Evolutionary conservation across 2,113 vertebrate genomes (phyloP).

Genomic region (Antechinus flavipes): DNA sequence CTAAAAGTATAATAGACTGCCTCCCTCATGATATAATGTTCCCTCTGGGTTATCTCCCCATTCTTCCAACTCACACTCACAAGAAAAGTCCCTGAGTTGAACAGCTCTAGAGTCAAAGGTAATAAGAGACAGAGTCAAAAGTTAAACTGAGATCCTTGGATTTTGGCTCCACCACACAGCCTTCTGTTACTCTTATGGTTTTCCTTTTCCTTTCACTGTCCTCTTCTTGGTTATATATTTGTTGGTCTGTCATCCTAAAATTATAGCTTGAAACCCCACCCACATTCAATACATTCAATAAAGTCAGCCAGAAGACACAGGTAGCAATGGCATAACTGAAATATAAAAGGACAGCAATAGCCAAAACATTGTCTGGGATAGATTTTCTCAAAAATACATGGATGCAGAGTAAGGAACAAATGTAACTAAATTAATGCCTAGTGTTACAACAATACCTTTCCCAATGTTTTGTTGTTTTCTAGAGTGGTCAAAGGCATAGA

Average conservation of each 20-base stretch:
- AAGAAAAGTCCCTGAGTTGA: background rate
- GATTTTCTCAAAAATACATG: too few species aligned
- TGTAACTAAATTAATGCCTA: too few species aligned
- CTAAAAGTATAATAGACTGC: too few species aligned
- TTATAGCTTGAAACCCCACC: background rate
- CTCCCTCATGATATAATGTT: background rate
- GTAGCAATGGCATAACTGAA: too few species aligned
- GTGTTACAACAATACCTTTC: too few species aligned
- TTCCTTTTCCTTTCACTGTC: background rate
- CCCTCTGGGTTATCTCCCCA: background rate
- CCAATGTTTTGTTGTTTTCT: too few species aligned
- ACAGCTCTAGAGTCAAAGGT: background rate
- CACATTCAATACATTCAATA: background rate
- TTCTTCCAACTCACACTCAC: background rate
- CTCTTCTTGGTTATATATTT: background rate
- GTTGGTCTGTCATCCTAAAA: background rate
- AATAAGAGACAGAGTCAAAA: background rate
- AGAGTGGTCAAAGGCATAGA: too few species aligned
- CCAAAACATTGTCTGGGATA: too few species aligned
- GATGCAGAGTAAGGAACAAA: too few species aligned
- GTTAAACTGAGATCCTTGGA: background rate
- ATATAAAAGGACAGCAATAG: too few species aligned
- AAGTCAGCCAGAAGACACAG: too few species aligned
- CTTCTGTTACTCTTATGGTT: background rate
- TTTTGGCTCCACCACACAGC: background rate